Conservation (phyloP, 2,888 invertebrate species). For the Carterocephalus palaemon region DNA sequence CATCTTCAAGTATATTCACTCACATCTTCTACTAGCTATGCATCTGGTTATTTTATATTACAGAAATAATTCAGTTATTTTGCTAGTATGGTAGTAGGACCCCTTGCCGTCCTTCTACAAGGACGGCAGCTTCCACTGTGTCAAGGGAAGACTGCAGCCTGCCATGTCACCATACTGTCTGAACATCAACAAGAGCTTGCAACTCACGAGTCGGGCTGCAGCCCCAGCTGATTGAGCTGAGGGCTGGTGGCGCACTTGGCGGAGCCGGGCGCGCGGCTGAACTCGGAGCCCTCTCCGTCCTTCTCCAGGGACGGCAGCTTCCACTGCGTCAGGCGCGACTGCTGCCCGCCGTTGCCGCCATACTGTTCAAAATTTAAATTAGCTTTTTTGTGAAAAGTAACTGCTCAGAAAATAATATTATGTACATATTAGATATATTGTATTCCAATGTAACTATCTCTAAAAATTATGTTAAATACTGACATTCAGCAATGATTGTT, state of each 20-base stretch:
- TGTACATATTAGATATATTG: slow-evolving; percentile 10
- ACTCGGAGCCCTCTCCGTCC: slow-evolving; percentile 86
- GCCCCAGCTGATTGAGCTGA: slow-evolving; percentile 66
- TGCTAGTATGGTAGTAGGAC: no score
- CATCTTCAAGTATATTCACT: no score
- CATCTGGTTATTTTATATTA: background rate
- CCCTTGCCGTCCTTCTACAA: no score
- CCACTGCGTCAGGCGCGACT: slow-evolving; percentile 95
- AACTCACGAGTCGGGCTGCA: slow-evolving; percentile 71
- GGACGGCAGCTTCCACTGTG: no score
- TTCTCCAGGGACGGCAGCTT: slow-evolving; percentile 92
- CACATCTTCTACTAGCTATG: background rate
- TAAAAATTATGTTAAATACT: no score
- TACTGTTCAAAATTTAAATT: slow-evolving; percentile 33
- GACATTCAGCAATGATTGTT: no score
- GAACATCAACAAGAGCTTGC: no score
- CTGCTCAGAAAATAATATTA: no score
- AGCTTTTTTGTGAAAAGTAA: no score
- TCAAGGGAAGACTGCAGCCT: no score
- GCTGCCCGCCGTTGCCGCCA: slow-evolving; percentile 81
- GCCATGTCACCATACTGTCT: no score
- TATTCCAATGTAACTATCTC: no score
- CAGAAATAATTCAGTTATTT: background rate
- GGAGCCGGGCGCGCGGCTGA: slow-evolving; percentile 94
- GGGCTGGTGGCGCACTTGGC: slow-evolving; percentile 83